Conservation (phyloP, 92 coral and sea anemone genomes). For the Chrysogorgia sp. region DNA sequence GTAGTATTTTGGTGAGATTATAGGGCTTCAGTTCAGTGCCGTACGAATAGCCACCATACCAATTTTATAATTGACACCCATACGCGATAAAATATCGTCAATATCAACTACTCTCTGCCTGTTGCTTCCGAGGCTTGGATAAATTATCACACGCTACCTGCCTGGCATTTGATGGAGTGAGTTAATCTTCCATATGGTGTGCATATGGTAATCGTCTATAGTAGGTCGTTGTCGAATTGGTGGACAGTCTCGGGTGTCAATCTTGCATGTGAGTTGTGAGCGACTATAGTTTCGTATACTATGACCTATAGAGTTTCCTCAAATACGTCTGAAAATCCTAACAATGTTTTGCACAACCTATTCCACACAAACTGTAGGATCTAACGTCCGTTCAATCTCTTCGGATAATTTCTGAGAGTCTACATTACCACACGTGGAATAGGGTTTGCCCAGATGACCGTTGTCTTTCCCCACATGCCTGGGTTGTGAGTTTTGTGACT, state of each 20-base stretch:
- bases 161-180: too few species aligned
- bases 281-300: too few species aligned
- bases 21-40: too few species aligned
- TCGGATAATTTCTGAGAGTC: slow-evolving; percentile 30
- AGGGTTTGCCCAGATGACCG: too few species aligned
- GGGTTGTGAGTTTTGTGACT: neutral
- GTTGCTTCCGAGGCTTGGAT: too few species aligned
- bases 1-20: too few species aligned
- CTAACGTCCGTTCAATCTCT: slow-evolving; percentile 42
- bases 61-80: too few species aligned
- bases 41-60: too few species aligned
- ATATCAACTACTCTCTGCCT: too few species aligned
- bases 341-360: neutral
- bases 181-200: slow-evolving; percentile 39
- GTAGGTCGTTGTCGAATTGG: slow-evolving; percentile 15
- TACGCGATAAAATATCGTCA: too few species aligned
- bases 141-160: too few species aligned
- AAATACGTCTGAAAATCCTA: slow-evolving; percentile 26
- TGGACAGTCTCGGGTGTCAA: slow-evolving; percentile 19
- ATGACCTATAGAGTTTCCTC: slow-evolving; percentile 18
- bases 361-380: neutral
- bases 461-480: neutral
- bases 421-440: too few species aligned
- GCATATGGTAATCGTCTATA: slow-evolving; percentile 47
- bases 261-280: neutral